Evolutionary conservation across 1,140 invertebrate species (phyloP).

Genomic region (Nasonia longicornis): DNA sequence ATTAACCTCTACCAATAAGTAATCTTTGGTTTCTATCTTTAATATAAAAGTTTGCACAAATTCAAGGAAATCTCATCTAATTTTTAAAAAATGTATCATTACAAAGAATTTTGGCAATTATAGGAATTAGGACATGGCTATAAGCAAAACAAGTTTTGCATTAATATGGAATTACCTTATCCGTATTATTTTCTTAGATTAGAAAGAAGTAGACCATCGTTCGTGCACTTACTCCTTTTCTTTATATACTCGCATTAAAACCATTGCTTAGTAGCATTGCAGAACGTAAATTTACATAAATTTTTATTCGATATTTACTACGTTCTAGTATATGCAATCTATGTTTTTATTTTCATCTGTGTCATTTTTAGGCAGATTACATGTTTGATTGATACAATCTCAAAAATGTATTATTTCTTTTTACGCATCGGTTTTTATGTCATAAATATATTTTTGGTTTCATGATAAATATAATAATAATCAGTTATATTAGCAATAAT

Average conservation of each 20-base stretch:
- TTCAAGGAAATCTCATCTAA: no score
- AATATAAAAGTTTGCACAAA: no score
- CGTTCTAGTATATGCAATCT: constrained; percentile 40
- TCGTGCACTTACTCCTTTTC: constrained; percentile 47
- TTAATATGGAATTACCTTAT: not conserved
- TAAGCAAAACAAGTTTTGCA: constrained; percentile 27
- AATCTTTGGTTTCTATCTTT: constrained; percentile 26
- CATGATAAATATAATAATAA: constrained; percentile 45
- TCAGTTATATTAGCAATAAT: constrained; percentile 38
- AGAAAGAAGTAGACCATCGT: constrained; percentile 40
- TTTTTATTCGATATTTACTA: constrained; percentile 40
- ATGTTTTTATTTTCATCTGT: constrained; percentile 38
- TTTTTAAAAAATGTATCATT: not conserved
- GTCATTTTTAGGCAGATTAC: constrained; percentile 40
- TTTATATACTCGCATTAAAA: constrained; percentile 39
- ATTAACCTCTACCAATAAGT: not conserved
- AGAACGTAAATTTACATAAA: constrained; percentile 43
- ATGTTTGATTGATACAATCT: constrained; percentile 46
- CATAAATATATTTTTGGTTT: constrained; percentile 47
- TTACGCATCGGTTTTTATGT: constrained; percentile 31
- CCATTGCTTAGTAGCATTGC: constrained; percentile 28
- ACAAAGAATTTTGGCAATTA: constrained; percentile 5
- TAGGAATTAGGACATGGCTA: constrained; percentile 35
- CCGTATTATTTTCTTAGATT: not conserved
- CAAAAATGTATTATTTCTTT: constrained; percentile 34